Evolutionary conservation across 1,140 invertebrate species (phyloP).

Genomic region (Gerris buenoi): DNA sequence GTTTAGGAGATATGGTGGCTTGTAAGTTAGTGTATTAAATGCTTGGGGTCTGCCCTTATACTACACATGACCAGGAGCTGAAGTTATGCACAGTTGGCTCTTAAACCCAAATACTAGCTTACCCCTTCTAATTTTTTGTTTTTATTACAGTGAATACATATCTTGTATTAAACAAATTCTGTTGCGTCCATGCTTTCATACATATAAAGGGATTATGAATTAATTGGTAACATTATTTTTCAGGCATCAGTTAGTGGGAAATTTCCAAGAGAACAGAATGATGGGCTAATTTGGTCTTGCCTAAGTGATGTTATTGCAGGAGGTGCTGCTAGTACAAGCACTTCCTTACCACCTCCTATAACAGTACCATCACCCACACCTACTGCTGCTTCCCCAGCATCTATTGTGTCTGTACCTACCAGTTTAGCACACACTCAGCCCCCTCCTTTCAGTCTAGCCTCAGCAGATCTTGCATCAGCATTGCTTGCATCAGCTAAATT

Average conservation of each 20-base stretch:
- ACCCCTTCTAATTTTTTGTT: too few relatives aligned
- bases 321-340: conserved; percentile 6
- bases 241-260: conserved; percentile 24
- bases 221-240: too few relatives aligned
- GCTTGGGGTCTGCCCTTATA: too few relatives aligned
- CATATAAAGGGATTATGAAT: too few relatives aligned
- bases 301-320: conserved; percentile 22
- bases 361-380: conserved; percentile 9
- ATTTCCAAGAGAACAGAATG: conserved; percentile 24
- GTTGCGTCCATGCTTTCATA: too few relatives aligned
- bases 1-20: too few relatives aligned
- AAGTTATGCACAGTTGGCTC: too few relatives aligned
- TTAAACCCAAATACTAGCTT: too few relatives aligned
- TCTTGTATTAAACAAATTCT: too few relatives aligned
- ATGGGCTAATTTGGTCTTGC: conserved; percentile 22
- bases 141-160: too few relatives aligned
- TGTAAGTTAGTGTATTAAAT: too few relatives aligned
- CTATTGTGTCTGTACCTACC: neutral
- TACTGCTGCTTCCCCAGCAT: neutral
- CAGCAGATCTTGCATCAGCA: neutral
- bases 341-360: conserved; percentile 8
- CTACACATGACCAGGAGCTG: too few relatives aligned
- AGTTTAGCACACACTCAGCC: neutral
- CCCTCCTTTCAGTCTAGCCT: neutral
- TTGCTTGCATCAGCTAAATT: neutral